These are phyloP conservation scores for Xerus inauris DNA, from an alignment of 2,113 vertebrate genomes.

Conservation along the genomic window DNA sequence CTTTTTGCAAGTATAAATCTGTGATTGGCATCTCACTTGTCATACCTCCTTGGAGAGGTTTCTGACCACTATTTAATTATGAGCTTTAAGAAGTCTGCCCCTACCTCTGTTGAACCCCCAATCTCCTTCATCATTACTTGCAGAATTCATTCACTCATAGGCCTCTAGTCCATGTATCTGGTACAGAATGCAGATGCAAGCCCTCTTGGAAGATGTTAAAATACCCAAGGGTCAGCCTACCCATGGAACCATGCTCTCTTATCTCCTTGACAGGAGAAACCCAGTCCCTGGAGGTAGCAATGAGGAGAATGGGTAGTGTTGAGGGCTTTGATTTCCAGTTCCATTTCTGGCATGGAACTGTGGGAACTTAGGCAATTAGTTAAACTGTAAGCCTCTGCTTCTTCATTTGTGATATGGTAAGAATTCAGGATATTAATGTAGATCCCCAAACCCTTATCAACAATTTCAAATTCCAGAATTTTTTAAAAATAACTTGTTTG, in stretches of 20 bases:
- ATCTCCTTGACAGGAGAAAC: neutral
- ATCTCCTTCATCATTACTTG: neutral
- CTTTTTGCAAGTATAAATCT: neutral
- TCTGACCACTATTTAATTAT: neutral
- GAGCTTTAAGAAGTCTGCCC: neutral
- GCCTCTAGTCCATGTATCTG: neutral
- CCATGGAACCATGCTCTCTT: neutral
- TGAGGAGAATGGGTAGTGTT: neutral
- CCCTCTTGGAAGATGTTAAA: neutral
- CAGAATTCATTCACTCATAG: neutral
- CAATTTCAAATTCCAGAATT: conserved; percentile 66
- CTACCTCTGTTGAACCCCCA: neutral
- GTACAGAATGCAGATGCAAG: neutral
- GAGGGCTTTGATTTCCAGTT: neutral
- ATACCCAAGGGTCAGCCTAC: neutral
- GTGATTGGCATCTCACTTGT: neutral
- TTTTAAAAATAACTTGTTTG: conserved; percentile 52
- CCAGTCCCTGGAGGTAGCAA: neutral
- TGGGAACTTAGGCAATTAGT: conserved; percentile 67
- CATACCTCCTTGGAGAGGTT: neutral
- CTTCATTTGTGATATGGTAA: conserved; percentile 57
- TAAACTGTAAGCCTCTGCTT: conserved; percentile 33
- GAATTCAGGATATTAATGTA: conserved; percentile 55
- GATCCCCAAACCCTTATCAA: conserved; percentile 60
- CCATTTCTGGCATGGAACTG: conserved; percentile 23